Evolutionary conservation across 2,113 vertebrate genomes (phyloP).

Genomic region (Pithys albifrons): DNA sequence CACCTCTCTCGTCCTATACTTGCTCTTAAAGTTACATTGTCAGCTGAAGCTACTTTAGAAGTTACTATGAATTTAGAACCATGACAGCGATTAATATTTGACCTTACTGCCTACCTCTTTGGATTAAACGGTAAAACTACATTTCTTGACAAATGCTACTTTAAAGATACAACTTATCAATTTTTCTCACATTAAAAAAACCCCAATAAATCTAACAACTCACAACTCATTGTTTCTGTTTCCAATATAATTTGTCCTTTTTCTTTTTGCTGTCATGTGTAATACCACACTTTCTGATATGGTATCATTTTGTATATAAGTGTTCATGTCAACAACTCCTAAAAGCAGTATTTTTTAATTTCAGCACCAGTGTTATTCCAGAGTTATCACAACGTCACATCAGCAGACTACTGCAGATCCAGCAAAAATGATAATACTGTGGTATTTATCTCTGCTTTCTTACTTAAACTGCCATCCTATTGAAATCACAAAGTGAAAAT

Average conservation of each 20-base stretch:
- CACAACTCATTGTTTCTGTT: not conserved
- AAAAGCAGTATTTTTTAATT: not conserved
- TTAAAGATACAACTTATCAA: not conserved
- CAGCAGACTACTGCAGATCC: not conserved
- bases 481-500: not conserved
- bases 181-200: not conserved
- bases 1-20: not conserved
- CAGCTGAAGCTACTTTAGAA: not conserved
- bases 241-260: not conserved
- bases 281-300: not conserved
- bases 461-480: not conserved
- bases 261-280: not conserved
- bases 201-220: fast-evolving
- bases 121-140: not conserved
- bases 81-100: not conserved
- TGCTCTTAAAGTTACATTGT: not conserved
- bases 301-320: not conserved
- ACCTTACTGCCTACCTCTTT: not conserved
- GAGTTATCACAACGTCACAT: not conserved
- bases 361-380: not conserved
- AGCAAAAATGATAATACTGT: not conserved
- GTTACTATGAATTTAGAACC: not conserved
- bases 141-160: not conserved
- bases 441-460: not conserved
- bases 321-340: not conserved